Conservation (phyloP, 2,113 vertebrate genomes). For the Stictonetta naevosa region DNA sequence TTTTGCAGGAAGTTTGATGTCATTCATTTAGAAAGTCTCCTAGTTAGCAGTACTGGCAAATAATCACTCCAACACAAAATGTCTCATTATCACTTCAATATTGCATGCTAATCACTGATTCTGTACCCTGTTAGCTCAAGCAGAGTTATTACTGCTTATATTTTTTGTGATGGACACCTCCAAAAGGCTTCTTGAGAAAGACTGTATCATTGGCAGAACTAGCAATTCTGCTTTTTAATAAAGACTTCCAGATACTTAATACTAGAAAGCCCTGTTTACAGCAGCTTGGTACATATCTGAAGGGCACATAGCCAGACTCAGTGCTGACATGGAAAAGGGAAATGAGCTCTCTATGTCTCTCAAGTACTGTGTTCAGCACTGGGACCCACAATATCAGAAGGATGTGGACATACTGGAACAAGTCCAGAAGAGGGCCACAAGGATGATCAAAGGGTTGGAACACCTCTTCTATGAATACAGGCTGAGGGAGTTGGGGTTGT, state of each 20-base stretch:
- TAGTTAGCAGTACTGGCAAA: not conserved
- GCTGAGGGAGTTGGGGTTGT: no score
- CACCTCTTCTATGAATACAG: no score
- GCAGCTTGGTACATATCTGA: not conserved
- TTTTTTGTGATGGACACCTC: not conserved
- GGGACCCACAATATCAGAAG: no score
- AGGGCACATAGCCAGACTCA: not conserved
- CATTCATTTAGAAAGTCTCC: not conserved
- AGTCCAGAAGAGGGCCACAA: no score
- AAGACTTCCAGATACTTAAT: not conserved
- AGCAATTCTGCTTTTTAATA: not conserved
- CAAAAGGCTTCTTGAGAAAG: not conserved
- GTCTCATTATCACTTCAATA: not conserved
- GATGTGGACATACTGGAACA: no score
- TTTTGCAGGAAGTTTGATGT: not conserved
- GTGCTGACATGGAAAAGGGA: not conserved
- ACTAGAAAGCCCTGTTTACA: not conserved
- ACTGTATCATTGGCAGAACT: not conserved
- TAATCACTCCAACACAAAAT: not conserved
- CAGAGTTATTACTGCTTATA: not conserved
- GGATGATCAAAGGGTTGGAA: no score
- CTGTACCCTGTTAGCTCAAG: not conserved
- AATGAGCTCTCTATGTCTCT: not conserved
- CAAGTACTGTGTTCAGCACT: no score
- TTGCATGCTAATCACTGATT: not conserved